Evolutionary conservation across 2,113 vertebrate genomes (phyloP).

Genomic region (Paradoxurus hermaphroditus): DNA sequence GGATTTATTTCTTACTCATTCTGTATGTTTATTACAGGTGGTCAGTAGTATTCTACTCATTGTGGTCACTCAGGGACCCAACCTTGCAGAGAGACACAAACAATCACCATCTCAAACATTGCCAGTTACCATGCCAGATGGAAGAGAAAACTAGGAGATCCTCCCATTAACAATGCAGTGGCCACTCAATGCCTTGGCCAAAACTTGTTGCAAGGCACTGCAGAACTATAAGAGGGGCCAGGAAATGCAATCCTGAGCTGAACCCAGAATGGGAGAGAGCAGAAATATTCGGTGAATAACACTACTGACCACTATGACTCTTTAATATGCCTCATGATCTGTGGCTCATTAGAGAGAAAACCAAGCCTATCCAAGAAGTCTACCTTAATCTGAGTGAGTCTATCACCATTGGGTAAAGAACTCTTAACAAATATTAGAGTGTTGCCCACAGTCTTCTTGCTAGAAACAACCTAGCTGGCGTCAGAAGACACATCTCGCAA

Average conservation of each 20-base stretch:
- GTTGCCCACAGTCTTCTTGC: background rate
- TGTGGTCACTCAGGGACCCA: background rate
- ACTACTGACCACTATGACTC: background rate
- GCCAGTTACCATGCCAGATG: background rate
- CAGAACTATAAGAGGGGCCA: background rate
- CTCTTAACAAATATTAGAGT: background rate
- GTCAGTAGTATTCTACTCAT: background rate
- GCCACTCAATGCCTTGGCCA: background rate
- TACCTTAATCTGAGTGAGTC: background rate
- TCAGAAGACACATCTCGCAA: background rate
- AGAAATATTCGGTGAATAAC: background rate
- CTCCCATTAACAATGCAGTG: background rate
- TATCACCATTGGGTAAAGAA: background rate
- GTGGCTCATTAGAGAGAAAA: background rate
- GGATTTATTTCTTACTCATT: background rate
- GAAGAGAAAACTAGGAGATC: background rate
- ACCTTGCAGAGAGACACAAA: background rate
- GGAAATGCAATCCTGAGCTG: background rate
- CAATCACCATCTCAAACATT: background rate
- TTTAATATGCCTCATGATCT: background rate
- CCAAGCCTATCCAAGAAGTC: background rate
- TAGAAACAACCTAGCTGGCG: background rate
- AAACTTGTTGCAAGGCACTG: background rate
- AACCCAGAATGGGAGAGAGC: background rate
- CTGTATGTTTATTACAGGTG: background rate